A percentile compares a stretch with the other conserved stretches of the same genome.
phyloP scores from a whole-genome alignment of 2,113 vertebrate species.

The Oryzias javanicus region DNA sequence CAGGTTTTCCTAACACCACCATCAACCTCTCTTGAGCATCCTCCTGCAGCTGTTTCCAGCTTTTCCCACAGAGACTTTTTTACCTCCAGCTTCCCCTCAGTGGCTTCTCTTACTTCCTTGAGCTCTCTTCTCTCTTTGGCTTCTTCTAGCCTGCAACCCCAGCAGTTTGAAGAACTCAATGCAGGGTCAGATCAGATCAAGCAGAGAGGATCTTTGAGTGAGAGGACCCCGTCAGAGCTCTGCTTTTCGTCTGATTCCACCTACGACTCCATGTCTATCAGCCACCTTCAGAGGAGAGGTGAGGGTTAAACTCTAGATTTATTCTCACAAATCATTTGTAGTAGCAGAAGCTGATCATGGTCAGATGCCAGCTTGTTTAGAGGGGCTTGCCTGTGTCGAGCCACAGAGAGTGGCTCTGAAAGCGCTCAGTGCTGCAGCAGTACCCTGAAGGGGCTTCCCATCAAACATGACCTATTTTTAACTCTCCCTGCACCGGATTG shows the following conservation, averaged over 20 bases:
- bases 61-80: conserved; percentile 69
- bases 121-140: conserved; percentile 42
- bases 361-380: conserved; percentile 13
- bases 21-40: conserved; percentile 13
- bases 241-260: conserved; percentile 87
- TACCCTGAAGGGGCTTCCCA: conserved; percentile 74
- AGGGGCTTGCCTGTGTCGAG: conserved; percentile 30
- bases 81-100: conserved; percentile 69
- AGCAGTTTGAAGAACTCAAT: conserved; percentile 52
- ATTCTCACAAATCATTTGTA: too few relatives aligned
- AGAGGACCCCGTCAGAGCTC: conserved; percentile 87
- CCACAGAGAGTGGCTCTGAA: conserved; percentile 48
- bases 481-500: conserved; percentile 73
- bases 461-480: conserved; percentile 81
- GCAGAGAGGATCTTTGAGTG: conserved; percentile 83
- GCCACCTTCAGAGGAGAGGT: conserved; percentile 93
- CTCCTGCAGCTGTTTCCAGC: conserved; percentile 46
- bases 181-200: conserved; percentile 45
- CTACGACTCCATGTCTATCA: conserved; percentile 87
- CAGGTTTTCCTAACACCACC: conserved; percentile 26
- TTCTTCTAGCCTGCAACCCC: conserved; percentile 18
- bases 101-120: conserved; percentile 59
- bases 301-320: conserved; percentile 18
- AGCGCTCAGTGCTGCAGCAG: conserved; percentile 57
- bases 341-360: conserved; percentile 3